phyloP scores from a whole-genome alignment of 2,113 vertebrate species.

The Azemiops feae region DNA sequence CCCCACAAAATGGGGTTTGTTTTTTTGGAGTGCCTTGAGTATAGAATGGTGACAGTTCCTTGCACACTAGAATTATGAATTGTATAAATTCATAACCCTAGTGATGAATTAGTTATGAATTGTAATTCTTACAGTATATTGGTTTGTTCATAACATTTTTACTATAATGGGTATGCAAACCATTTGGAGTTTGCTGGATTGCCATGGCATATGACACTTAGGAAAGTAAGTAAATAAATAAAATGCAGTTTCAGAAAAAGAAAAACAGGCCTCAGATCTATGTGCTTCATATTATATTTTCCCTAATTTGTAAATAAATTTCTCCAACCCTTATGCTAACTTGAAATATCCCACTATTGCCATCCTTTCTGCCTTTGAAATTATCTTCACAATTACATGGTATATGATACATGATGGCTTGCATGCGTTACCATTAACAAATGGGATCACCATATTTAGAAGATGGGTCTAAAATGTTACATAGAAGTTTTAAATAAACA shows the following conservation, averaged over 20 bases:
- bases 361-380: not conserved
- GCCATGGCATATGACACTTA: not conserved
- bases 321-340: not conserved
- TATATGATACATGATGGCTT: not conserved
- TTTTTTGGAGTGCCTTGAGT: not conserved
- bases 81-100: not conserved
- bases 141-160: not conserved
- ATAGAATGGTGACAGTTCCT: not conserved
- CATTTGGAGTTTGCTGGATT: not conserved
- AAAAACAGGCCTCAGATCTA: not conserved
- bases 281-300: not conserved
- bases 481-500: not conserved
- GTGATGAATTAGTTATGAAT: not conserved
- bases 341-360: not conserved
- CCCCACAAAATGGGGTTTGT: not conserved
- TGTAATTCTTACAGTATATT: not conserved
- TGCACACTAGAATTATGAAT: not conserved
- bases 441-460: not conserved
- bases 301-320: not conserved
- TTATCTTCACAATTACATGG: not conserved
- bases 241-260: not conserved
- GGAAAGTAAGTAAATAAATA: not conserved
- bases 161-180: not conserved
- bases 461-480: not conserved
- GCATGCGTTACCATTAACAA: conserved; percentile 1